Conservation (phyloP, 2,797 vertebrate species). For the Cryptoprocta ferox region DNA sequence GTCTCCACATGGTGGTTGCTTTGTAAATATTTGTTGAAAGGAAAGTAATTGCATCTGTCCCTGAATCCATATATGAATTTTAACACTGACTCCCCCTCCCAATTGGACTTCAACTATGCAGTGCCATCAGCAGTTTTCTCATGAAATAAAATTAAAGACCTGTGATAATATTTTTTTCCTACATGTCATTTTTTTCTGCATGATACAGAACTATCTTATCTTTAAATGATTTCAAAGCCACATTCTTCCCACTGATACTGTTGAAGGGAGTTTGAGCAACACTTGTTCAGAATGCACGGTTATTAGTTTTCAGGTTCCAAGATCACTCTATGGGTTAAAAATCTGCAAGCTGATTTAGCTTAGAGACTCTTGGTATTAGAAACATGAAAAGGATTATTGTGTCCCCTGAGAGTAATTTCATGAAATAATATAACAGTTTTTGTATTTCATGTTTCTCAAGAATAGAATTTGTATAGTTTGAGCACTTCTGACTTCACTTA, state of each 20-base stretch:
- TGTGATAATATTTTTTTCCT: background rate
- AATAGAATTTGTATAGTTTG: background rate
- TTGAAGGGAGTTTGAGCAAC: background rate
- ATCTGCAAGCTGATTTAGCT: constrained; percentile 42
- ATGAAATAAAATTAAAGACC: constrained; percentile 34
- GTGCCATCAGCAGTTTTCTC: background rate
- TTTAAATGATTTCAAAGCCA: constrained; percentile 26
- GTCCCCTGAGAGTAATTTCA: background rate
- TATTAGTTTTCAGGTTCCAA: constrained; percentile 9
- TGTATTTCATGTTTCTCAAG: constrained; percentile 26
- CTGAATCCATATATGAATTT: constrained; percentile 32
- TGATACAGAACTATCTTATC: background rate
- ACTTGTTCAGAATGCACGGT: background rate
- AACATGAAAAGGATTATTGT: background rate
- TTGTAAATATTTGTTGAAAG: constrained; percentile 21
- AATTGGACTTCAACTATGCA: background rate
- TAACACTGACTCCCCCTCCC: background rate
- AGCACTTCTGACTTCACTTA: background rate
- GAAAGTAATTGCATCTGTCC: constrained; percentile 49
- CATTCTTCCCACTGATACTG: background rate
- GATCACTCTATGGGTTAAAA: constrained; percentile 7
- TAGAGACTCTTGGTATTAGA: background rate
- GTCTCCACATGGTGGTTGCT: background rate
- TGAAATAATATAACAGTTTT: background rate
- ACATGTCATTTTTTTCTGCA: background rate